Conservation (phyloP, 2,888 invertebrate species). For the Agrenia bidenticulata region DNA sequence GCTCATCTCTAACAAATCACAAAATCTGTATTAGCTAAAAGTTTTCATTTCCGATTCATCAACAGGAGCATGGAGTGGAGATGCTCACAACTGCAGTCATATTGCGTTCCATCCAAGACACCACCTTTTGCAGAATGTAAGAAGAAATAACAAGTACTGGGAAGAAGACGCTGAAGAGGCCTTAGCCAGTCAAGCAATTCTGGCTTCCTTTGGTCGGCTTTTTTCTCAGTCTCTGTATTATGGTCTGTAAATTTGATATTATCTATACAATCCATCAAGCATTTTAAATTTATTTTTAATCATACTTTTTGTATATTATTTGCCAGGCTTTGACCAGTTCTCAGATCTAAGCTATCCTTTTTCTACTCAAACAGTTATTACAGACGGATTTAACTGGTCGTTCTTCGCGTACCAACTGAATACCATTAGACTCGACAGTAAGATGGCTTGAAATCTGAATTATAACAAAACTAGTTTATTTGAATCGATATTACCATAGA, state of each 20-base stretch:
- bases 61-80: conserved; percentile 81
- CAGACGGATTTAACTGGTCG: conserved; percentile 83
- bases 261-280: background rate
- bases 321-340: conserved; percentile 82
- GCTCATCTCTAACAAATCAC: too few relatives aligned
- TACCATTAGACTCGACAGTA: conserved; percentile 59
- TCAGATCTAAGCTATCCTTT: conserved; percentile 90
- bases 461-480: too few relatives aligned
- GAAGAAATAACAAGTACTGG: conserved; percentile 56
- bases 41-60: conserved; percentile 50
- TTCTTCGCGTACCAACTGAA: conserved; percentile 92
- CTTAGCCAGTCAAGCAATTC: conserved; percentile 72
- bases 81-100: conserved; percentile 72
- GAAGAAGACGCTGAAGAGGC: conserved; percentile 65
- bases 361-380: conserved; percentile 81
- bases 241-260: conserved; percentile 57
- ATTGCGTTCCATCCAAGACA: conserved; percentile 72
- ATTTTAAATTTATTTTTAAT: conserved; percentile 11
- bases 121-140: conserved; percentile 58
- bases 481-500: too few relatives aligned
- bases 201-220: conserved; percentile 78
- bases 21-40: too few relatives aligned
- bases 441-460: conserved; percentile 20
- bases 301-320: too few relatives aligned
- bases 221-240: conserved; percentile 75